Percentiles rank a stretch among this genome's conserved stretches.
Evolutionary conservation across 2,797 vertebrate genomes (phyloP).

Genomic region (Malacoraja senta): DNA sequence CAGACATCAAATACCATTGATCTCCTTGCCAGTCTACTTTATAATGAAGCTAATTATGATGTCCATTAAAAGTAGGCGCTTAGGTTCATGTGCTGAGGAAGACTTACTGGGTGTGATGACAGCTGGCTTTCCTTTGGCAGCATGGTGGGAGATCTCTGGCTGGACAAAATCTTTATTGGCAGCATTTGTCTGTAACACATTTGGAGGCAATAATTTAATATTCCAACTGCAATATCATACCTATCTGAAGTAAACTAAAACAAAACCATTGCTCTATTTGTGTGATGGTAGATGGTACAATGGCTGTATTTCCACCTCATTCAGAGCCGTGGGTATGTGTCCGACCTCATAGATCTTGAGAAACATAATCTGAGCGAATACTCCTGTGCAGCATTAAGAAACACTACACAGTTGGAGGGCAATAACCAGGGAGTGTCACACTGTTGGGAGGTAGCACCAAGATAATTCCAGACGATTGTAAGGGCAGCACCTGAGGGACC

Average conservation of each 20-base stretch:
- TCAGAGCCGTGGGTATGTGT: background rate
- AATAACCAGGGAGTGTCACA: background rate
- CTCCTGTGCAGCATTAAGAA: background rate
- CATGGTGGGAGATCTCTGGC: slow-evolving; percentile 15
- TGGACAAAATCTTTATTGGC: background rate
- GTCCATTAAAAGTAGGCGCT: background rate
- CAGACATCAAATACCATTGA: background rate
- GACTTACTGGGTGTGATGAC: slow-evolving; percentile 57
- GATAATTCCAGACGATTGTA: background rate
- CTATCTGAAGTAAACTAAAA: background rate
- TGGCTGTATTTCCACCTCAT: background rate
- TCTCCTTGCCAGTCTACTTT: background rate
- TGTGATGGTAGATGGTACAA: background rate
- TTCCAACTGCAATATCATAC: background rate
- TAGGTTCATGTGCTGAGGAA: too few relatives aligned
- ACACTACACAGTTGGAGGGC: background rate
- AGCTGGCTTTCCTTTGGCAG: slow-evolving; percentile 49
- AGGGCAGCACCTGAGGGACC: background rate
- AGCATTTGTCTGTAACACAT: slow-evolving; percentile 43
- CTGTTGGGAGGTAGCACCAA: background rate
- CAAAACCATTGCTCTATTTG: background rate
- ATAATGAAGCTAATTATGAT: background rate
- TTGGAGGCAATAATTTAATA: background rate
- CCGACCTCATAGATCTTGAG: background rate
- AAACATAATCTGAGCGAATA: background rate